Percentiles rank a stretch among this genome's conserved stretches.
phyloP scores from a whole-genome alignment of 2,888 invertebrate species.

The Drosophila nigritarsus region DNA sequence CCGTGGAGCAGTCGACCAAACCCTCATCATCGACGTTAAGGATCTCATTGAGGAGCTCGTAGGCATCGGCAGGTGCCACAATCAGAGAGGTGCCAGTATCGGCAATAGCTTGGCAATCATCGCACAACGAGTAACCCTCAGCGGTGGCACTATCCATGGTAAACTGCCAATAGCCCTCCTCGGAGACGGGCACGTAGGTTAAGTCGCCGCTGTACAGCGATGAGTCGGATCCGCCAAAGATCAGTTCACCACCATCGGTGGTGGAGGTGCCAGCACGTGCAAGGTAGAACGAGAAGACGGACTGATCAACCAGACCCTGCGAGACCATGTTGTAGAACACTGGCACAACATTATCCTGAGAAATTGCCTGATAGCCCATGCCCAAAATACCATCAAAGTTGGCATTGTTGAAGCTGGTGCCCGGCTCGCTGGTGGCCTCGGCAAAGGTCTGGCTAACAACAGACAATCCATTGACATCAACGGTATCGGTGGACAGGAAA shows the following conservation, averaged over 20 bases:
- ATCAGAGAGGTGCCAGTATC: constrained; percentile 98
- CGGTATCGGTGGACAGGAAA: constrained; percentile 94
- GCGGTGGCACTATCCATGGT: constrained; percentile 90
- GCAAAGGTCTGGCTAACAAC: constrained; percentile 95
- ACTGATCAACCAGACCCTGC: constrained; percentile 88
- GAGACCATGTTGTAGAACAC: constrained; percentile 95
- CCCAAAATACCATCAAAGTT: constrained; percentile 99
- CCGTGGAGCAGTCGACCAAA: constrained; percentile 90
- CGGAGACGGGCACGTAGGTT: constrained; percentile 91
- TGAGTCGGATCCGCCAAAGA: constrained; percentile 97
- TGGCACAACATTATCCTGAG: constrained; percentile 94
- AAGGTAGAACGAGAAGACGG: constrained; percentile 97
- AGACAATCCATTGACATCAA: constrained; percentile 88
- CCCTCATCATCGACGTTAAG: constrained; percentile 42
- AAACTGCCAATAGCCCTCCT: constrained; percentile 98
- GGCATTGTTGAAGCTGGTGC: constrained; percentile 96
- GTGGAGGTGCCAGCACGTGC: constrained; percentile 87
- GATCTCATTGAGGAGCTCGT: constrained; percentile 19
- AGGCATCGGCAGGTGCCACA: constrained; percentile 86
- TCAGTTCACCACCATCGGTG: constrained; percentile 89
- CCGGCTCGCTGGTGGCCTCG: constrained; percentile 96
- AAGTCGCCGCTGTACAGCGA: constrained; percentile 89
- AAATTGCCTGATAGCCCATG: constrained; percentile 93
- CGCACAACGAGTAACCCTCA: constrained; percentile 87
- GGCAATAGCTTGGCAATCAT: constrained; percentile 89